Percentiles rank a stretch among this genome's conserved stretches.
Evolutionary conservation across 2,888 invertebrate species (phyloP).

Genomic region (Odontothrips loti): DNA sequence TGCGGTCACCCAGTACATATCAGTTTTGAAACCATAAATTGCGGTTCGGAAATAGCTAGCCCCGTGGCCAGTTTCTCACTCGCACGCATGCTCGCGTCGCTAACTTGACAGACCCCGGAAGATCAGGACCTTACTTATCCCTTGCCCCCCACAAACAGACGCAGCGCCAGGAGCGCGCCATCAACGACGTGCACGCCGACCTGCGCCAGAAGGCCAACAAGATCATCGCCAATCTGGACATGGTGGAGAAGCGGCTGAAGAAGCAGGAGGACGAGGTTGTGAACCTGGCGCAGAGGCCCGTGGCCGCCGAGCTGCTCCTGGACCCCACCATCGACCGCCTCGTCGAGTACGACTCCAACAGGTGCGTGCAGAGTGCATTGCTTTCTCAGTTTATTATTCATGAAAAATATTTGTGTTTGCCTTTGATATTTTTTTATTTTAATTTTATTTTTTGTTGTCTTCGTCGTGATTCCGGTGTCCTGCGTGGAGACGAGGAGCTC

Average conservation of each 20-base stretch:
- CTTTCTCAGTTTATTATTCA: neutral
- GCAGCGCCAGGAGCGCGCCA: constrained; percentile 79
- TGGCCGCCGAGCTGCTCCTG: constrained; percentile 66
- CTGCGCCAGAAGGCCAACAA: constrained; percentile 75
- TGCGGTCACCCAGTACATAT: no score
- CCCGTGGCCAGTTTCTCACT: no score
- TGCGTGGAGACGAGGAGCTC: no score
- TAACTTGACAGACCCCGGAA: no score
- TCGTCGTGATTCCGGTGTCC: no score
- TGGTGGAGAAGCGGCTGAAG: constrained; percentile 76
- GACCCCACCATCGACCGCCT: constrained; percentile 74
- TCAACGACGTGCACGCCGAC: constrained; percentile 80
- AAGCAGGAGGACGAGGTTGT: constrained; percentile 83
- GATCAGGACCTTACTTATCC: no score
- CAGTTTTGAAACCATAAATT: no score
- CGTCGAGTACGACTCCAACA: constrained; percentile 71
- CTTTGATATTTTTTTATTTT: no score
- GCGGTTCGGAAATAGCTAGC: no score
- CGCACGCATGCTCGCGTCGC: no score
- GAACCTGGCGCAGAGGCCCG: constrained; percentile 68
- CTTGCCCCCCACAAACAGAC: constrained; percentile 46
- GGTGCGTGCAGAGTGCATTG: constrained; percentile 51
- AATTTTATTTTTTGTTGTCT: no score
- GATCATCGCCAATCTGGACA: constrained; percentile 80
- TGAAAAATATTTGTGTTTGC: no score